Evolutionary conservation across 2,888 invertebrate genomes (phyloP).

Genomic region (Acanthosepion lycidas): DNA sequence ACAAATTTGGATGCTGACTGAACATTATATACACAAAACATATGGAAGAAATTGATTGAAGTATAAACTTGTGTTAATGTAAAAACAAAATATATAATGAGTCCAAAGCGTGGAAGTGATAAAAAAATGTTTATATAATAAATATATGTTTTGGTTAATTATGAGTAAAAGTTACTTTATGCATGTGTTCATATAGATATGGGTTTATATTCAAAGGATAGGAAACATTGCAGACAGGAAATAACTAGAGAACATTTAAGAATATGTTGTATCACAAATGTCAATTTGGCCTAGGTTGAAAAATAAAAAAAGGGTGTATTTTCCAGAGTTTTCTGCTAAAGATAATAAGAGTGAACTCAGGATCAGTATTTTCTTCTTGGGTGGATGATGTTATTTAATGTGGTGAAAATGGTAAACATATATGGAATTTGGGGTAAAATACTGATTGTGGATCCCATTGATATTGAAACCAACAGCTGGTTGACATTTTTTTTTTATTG

Average conservation of each 20-base stretch:
- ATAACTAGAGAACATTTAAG: not conserved
- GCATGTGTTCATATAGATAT: constrained; percentile 43
- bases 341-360: too few relatives aligned
- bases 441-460: too few relatives aligned
- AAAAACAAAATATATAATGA: not conserved
- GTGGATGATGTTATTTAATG: too few relatives aligned
- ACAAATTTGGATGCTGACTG: too few relatives aligned
- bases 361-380: too few relatives aligned
- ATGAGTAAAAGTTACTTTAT: constrained; percentile 37
- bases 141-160: constrained; percentile 41
- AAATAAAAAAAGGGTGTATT: not conserved
- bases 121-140: constrained; percentile 22
- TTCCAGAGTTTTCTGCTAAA: too few relatives aligned
- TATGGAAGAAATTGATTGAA: not conserved
- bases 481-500: too few relatives aligned
- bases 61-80: not conserved
- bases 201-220: not conserved
- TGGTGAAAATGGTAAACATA: too few relatives aligned
- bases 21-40: not conserved
- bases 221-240: not conserved
- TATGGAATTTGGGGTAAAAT: too few relatives aligned
- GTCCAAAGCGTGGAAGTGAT: not conserved
- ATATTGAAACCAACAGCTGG: too few relatives aligned
- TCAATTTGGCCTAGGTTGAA: not conserved
- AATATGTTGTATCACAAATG: not conserved